Evolutionary conservation across 2,113 vertebrate genomes (phyloP).

Genomic region (Otis tarda): DNA sequence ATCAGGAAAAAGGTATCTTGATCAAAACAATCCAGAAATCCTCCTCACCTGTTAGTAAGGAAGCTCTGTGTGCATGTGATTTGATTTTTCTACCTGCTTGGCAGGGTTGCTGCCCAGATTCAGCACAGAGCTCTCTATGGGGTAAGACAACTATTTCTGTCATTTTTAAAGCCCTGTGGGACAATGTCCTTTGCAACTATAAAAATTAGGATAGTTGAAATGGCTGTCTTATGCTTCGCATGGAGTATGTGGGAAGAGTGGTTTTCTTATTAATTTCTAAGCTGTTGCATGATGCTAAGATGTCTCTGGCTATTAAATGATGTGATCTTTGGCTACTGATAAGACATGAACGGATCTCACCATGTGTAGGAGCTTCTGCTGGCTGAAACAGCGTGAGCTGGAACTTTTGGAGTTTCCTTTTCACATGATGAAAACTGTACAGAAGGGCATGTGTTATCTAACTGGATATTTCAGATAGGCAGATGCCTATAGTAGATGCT

Average conservation of each 20-base stretch:
- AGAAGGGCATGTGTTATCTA: neutral
- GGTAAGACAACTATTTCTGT: neutral
- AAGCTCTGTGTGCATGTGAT: neutral
- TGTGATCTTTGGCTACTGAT: neutral
- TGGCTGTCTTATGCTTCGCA: neutral
- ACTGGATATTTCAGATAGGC: neutral
- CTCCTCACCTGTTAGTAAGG: neutral
- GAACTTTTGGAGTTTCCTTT: neutral
- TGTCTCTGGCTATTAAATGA: neutral
- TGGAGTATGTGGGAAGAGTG: neutral
- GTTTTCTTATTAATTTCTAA: neutral
- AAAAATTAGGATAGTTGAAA: neutral
- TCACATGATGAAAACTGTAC: neutral
- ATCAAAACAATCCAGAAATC: neutral
- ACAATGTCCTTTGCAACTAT: neutral
- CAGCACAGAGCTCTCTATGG: neutral
- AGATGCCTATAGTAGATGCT: neutral
- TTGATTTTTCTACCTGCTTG: neutral
- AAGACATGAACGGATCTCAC: neutral
- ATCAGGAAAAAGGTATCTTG: neutral
- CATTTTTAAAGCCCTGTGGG: neutral
- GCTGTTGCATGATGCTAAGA: too few species aligned
- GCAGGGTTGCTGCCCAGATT: neutral
- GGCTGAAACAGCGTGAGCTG: neutral
- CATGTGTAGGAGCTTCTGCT: neutral